Evolutionary conservation across 37 sponge, comb jelly and placozoan species (phyloP).

Genomic region (Mnemiopsis leidyi): DNA sequence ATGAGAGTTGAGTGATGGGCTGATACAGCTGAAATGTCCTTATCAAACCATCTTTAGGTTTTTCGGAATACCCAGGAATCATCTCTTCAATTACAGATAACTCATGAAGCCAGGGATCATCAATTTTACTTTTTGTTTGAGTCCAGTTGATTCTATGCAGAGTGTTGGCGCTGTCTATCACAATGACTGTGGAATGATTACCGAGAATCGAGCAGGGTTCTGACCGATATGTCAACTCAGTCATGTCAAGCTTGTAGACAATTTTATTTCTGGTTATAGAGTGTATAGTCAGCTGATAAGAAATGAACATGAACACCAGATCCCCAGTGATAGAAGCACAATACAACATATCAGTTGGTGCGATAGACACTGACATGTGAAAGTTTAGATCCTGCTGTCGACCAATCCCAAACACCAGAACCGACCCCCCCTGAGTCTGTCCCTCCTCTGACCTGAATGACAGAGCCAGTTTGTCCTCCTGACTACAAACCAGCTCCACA

Average conservation of each 20-base stretch:
- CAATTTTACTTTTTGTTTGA: background rate
- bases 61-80: background rate
- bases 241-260: constrained; percentile 48
- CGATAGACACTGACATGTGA: constrained; percentile 29
- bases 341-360: background rate
- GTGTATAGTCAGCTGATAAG: constrained; percentile 30
- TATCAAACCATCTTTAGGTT: background rate
- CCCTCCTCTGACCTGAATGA: constrained; percentile 26
- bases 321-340: background rate
- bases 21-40: background rate
- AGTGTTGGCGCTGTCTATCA: constrained; percentile 43
- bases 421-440: constrained; percentile 4
- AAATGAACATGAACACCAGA: constrained; percentile 37
- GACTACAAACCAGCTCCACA: constrained; percentile 32
- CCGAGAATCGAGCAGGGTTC: background rate
- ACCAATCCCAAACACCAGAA: background rate
- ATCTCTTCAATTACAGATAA: background rate
- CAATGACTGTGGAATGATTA: background rate
- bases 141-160: constrained; percentile 39
- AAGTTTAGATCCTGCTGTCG: constrained; percentile 10
- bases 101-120: constrained; percentile 19
- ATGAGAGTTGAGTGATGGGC: background rate
- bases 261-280: background rate
- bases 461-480: background rate
- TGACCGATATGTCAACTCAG: constrained; percentile 29